Base-by-base conservation (phyloP, 2,888 invertebrate genomes). In the Hecatera dysodea region DNA sequence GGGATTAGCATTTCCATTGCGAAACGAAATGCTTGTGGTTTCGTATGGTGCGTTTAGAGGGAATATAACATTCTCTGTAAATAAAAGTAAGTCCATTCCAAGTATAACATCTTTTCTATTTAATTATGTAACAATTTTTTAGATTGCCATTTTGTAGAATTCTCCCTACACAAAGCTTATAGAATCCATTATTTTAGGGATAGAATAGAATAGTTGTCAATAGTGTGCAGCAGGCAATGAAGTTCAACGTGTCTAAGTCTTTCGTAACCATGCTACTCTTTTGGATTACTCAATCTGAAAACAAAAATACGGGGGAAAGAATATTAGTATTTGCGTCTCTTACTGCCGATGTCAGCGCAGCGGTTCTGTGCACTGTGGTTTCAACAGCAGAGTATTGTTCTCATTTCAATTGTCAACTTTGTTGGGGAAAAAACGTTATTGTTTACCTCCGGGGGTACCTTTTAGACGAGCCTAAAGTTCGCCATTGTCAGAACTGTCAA, bases 401-500 rank as follows among this genome's bases (percentile, higher is more conserved):
- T 70, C 72, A 78, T 85, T 85, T 76, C 75, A 77, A 70, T 82
- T 79, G 75, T 73, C 77, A 82, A 81, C 72, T 82, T 84, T 70
- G 65, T 68, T 78, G 22, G 27, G 42, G 71, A 71, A 70, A 75
- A 82, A 84, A 72, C 46, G 44, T 72, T 62, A 67, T 68, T 80
- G 73, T 80, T 77, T 76, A 78, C 72, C 83, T 76, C 80, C 27
- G 65, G 76, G 82, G 84, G 80, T 71, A 72, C 69, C 76, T 80
- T 85, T 79, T 83, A 79, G 81, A 75, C 56, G 70, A 78, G 78
- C 70, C 74, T 69, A 70, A 84, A 82, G 75, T 84, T 83, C 50
- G 68, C 72, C 62, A 80, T 72, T 89, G 88, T 87, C 87, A 85
- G 66, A 88, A 88, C 85, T 87, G 88, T 82, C 88, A 86, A 67